Conservation (phyloP, 23 tunicate species). For the Styela clava region DNA sequence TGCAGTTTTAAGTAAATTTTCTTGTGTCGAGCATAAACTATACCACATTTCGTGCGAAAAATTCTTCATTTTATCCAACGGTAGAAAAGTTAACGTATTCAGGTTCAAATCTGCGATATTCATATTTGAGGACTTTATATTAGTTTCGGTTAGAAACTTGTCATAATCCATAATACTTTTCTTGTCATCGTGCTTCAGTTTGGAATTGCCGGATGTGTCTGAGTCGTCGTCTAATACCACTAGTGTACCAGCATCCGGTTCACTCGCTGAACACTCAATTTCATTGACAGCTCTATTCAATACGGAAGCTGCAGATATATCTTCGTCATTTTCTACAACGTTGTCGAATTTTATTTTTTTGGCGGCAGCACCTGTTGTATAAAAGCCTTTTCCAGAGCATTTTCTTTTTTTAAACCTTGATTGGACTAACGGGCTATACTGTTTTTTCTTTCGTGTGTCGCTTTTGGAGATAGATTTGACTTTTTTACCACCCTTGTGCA, state of each 20-base stretch:
- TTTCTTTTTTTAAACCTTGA: not conserved
- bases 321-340: too few species aligned
- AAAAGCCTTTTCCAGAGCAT: not conserved
- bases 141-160: too few species aligned
- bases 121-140: too few species aligned
- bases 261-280: too few species aligned
- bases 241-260: too few species aligned
- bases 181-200: too few species aligned
- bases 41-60: not conserved
- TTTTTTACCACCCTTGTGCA: not conserved
- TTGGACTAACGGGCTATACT: not conserved
- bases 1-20: not conserved
- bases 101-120: too few species aligned
- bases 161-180: too few species aligned
- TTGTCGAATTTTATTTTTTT: not conserved
- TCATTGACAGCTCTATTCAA: too few species aligned
- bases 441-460: not conserved
- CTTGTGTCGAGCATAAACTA: not conserved
- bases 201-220: too few species aligned
- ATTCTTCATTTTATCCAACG: not conserved
- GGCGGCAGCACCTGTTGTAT: not conserved
- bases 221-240: too few species aligned
- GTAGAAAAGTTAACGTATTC: not conserved
- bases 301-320: too few species aligned
- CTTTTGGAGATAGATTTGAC: not conserved